Conservation (phyloP, 2,888 invertebrate species). For the Pristionchus japonicus region DNA sequence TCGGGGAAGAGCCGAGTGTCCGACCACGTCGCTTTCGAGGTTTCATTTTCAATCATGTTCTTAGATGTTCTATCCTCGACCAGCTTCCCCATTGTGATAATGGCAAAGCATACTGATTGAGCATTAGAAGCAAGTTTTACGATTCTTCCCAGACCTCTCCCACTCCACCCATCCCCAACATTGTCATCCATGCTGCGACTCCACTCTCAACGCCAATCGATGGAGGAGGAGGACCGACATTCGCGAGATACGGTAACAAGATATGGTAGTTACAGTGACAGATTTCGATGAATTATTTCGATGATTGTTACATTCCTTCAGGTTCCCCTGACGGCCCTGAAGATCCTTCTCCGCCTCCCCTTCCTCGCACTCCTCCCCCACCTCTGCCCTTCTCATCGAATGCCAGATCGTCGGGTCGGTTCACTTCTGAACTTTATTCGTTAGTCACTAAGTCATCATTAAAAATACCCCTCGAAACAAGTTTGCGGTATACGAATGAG, state of each 20-base stretch:
- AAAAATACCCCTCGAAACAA: too few relatives aligned
- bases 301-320: not conserved
- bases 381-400: not conserved
- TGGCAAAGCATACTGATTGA: too few relatives aligned
- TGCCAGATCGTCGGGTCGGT: not conserved
- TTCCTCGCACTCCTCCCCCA: slow-evolving; percentile 37
- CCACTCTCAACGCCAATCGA: not conserved
- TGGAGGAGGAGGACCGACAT: not conserved
- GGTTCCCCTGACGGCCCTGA: slow-evolving; percentile 18
- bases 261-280: not conserved
- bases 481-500: too few relatives aligned
- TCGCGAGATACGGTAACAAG: slow-evolving; percentile 22
- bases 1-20: slow-evolving; percentile 37
- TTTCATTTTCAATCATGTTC: not conserved
- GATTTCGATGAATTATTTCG: not conserved
- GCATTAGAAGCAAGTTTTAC: not conserved
- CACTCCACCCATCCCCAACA: slow-evolving; percentile 39
- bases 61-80: too few relatives aligned
- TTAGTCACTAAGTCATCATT: too few relatives aligned
- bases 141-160: not conserved
- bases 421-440: too few relatives aligned
- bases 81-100: not conserved
- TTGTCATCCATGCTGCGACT: slow-evolving; percentile 17
- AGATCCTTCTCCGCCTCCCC: slow-evolving; percentile 23
- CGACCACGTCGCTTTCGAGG: slow-evolving; percentile 38